phyloP scores from a whole-genome alignment of 2,888 invertebrate species.

The Plagodis pulveraria region DNA sequence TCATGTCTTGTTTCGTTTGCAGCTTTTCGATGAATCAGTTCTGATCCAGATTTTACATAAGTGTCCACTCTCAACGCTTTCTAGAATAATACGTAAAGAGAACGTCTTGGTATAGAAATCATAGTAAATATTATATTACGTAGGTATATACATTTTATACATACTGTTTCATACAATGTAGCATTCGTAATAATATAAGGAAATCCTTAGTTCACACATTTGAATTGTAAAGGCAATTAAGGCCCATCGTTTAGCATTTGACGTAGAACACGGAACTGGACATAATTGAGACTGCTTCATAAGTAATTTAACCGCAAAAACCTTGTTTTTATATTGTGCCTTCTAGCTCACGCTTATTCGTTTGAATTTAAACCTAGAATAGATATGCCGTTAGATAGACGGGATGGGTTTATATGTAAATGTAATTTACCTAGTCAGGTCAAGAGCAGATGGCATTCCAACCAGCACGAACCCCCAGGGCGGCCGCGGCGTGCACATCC shows the following conservation, averaged over 20 bases:
- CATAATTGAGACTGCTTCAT: conserved; percentile 40
- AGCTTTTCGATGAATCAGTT: too few species aligned
- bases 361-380: conserved; percentile 14
- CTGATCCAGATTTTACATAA: too few species aligned
- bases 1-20: too few species aligned
- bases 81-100: too few species aligned
- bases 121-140: too few species aligned
- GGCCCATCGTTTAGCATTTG: conserved; percentile 41
- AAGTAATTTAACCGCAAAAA: conserved; percentile 34
- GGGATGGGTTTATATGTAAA: conserved; percentile 25
- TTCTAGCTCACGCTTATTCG: conserved; percentile 5
- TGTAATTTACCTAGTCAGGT: conserved; percentile 77
- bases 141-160: too few species aligned
- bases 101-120: too few species aligned
- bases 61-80: too few species aligned
- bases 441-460: conserved; percentile 85
- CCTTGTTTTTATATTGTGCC: conserved; percentile 14
- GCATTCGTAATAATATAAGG: conserved; percentile 31
- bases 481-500: conserved; percentile 82
- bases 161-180: too few species aligned
- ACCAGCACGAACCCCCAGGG: conserved; percentile 75
- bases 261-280: conserved; percentile 48
- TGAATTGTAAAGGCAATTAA: conserved; percentile 44
- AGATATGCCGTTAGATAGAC: conserved; percentile 21
- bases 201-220: conserved; percentile 39